Base-by-base conservation (phyloP, 2,113 vertebrate genomes). In the Oncorhynchus nerka region DNA sequence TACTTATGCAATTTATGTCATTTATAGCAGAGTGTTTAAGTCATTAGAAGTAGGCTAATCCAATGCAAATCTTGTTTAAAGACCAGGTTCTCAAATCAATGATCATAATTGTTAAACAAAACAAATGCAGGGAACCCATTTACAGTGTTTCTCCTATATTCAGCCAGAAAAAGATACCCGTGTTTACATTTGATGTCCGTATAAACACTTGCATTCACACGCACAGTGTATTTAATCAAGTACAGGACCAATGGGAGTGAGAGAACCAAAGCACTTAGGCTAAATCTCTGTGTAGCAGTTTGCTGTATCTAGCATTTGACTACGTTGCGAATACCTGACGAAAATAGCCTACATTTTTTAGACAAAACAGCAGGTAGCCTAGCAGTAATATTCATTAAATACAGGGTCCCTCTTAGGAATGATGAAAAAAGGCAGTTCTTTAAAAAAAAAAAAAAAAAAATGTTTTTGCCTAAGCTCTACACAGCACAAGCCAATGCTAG, bases 11-110 rank as follows among this genome's bases (percentile, higher is more conserved):
- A 74, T 74, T 72, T 16, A 68, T 30, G 68, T 72, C 64, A 67
- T 32, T 62, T 73, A 67, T 73, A 75, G 73, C 34, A 45, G 57
- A 51, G 28, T 59, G 51, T 62, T 55, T 73, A n/a, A 30, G 68
- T 66, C 74, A 80, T 78, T 80, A 78, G 77, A 71, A 48, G 45
- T 55, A 19, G 39, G 39, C 39, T 76, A 81, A 84, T 81, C 75
- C 68, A 84, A 83, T 78, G 57, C 48, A 78, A 73, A 83, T 85
- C 65, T 81, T 75, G 75, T 79, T 85, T 76, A 86, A 78, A n/a
- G 67, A 82, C 82, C 68, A 69, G 66, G 75, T 64, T 45, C 28
- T 76, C 68, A 75, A 83, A 86, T 84, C 66, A 86, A 84, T 86
- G 72, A 84, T 74, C 51, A 11, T 75, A 83, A 83, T 69, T 83